phyloP scores from a whole-genome alignment of 1,140 invertebrate genomes.

The Sitobion miscanthi region DNA sequence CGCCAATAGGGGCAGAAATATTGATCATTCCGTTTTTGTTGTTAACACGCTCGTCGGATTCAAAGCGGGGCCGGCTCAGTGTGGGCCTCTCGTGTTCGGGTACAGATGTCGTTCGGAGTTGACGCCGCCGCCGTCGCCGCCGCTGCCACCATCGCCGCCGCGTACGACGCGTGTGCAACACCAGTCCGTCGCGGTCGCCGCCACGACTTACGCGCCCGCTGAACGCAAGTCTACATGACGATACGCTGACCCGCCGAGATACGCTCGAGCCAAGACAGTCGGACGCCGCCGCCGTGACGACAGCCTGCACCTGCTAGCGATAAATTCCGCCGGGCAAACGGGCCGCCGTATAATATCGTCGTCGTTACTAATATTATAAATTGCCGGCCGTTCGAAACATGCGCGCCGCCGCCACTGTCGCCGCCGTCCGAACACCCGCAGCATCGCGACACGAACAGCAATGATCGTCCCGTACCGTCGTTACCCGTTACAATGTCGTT shows the following conservation, averaged over 20 bases:
- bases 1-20: constrained; percentile 33
- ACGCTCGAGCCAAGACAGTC: background rate
- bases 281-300: too few relatives aligned
- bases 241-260: background rate
- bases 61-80: background rate
- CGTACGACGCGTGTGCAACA: constrained; percentile 22
- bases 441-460: background rate
- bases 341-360: background rate
- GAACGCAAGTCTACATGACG: background rate
- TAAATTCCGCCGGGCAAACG: background rate
- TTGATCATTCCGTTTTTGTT: constrained; percentile 48
- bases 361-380: background rate
- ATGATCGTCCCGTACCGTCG: background rate
- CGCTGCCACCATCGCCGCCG: background rate
- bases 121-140: constrained; percentile 6
- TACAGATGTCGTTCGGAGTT: constrained; percentile 45
- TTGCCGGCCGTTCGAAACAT: background rate
- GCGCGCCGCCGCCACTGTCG: background rate
- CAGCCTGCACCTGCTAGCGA: too few relatives aligned
- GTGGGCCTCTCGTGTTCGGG: constrained; percentile 45
- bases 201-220: background rate
- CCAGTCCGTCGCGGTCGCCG: background rate
- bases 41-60: constrained; percentile 41
- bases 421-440: background rate
- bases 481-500: background rate